These are phyloP conservation scores for Macrosiphum euphorbiae DNA, from an alignment of 2,888 invertebrate genomes.

Conservation along the genomic window DNA sequence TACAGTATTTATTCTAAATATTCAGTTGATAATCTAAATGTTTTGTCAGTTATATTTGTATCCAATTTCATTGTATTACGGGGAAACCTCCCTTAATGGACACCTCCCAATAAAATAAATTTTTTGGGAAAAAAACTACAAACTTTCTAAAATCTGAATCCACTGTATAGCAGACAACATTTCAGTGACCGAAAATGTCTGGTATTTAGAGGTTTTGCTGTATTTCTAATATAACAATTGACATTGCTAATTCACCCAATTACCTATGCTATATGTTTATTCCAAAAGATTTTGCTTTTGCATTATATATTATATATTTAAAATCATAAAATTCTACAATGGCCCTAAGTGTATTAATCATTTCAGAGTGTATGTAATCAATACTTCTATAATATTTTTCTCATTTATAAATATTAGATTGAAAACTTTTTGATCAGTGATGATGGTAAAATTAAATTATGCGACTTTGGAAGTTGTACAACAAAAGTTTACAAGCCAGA, in stretches of 20 bases:
- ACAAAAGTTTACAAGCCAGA: constrained; percentile 86
- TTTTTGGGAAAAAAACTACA: too few species aligned
- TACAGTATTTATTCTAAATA: background rate
- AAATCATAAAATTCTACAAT: background rate
- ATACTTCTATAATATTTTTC: background rate
- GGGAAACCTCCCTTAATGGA: too few species aligned
- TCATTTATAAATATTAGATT: constrained; percentile 72
- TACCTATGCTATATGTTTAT: background rate
- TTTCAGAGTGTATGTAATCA: background rate
- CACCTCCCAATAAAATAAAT: too few species aligned
- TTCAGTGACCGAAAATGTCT: too few species aligned
- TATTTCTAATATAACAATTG: background rate
- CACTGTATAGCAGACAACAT: too few species aligned
- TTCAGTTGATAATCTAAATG: background rate
- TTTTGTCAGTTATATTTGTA: background rate
- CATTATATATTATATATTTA: background rate
- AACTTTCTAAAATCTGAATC: too few species aligned
- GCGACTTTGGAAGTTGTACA: constrained; percentile 98
- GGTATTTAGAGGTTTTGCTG: background rate
- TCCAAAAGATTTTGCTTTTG: background rate
- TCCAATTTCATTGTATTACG: background rate
- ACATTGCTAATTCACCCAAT: background rate
- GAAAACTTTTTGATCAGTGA: constrained; percentile 93
- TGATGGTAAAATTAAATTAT: constrained; percentile 90
- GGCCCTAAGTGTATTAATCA: background rate